A percentile compares a stretch with the other conserved stretches of the same genome.
These are phyloP conservation scores for Gulo gulo DNA, from an alignment of 2,113 vertebrate genomes.

Conservation along the genomic window DNA sequence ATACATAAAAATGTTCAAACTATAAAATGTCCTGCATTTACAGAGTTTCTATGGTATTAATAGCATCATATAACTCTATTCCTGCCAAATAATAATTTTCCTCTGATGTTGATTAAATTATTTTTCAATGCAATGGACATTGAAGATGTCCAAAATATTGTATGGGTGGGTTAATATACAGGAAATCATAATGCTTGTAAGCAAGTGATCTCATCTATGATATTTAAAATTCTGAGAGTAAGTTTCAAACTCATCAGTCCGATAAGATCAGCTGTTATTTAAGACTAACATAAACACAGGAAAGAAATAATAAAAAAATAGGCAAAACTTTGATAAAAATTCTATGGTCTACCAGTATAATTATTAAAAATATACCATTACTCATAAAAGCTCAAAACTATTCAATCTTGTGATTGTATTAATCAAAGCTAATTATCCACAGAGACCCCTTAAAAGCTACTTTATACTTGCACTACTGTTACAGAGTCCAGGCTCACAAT, in stretches of 20 bases:
- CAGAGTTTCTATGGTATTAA: constrained; percentile 39
- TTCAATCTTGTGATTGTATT: neutral
- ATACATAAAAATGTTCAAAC: constrained; percentile 12
- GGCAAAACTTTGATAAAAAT: constrained; percentile 6
- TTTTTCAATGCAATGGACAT: neutral
- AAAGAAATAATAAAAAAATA: neutral
- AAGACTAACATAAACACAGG: neutral
- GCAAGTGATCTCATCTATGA: neutral
- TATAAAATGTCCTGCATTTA: constrained; percentile 33
- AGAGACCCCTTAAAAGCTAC: neutral
- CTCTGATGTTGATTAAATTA: neutral
- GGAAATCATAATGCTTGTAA: neutral
- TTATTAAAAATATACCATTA: neutral
- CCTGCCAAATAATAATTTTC: constrained; percentile 39
- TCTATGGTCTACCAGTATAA: neutral
- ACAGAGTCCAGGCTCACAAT: neutral
- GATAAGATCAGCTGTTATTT: neutral
- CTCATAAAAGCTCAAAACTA: constrained; percentile 35
- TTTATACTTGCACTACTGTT: neutral
- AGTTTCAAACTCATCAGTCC: neutral
- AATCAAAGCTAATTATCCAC: constrained; percentile 27
- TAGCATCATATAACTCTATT: neutral
- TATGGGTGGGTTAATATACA: neutral
- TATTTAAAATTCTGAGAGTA: neutral
- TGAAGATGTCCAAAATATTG: neutral